These are phyloP conservation scores for Dicrostonyx torquatus DNA, from an alignment of 2,797 vertebrate genomes.

Conservation along the genomic window DNA sequence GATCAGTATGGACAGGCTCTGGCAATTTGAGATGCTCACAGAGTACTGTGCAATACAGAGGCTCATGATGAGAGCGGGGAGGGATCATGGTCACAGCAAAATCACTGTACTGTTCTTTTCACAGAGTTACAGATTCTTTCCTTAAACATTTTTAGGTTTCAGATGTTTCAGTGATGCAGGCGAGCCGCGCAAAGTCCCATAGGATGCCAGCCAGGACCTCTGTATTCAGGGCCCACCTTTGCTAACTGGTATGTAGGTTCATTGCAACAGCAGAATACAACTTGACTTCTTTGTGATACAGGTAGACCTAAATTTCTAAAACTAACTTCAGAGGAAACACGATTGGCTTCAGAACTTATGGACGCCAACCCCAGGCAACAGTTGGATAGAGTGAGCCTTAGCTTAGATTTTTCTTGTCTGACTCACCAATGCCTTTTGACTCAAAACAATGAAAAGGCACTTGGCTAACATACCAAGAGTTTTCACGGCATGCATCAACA, in stretches of 20 bases:
- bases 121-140: neutral
- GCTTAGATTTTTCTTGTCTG: neutral
- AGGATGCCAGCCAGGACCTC: neutral
- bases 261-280: neutral
- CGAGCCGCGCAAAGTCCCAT: neutral
- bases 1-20: neutral
- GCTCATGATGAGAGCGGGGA: neutral
- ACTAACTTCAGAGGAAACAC: slow-evolving; percentile 32
- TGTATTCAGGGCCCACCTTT: neutral
- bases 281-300: slow-evolving; percentile 16
- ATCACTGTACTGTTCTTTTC: neutral
- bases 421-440: neutral
- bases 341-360: neutral
- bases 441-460: neutral
- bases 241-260: neutral
- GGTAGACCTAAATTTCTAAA: slow-evolving; percentile 49
- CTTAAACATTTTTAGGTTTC: neutral
- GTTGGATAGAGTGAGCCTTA: neutral
- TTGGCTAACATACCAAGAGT: neutral
- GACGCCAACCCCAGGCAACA: neutral
- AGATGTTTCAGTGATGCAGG: neutral
- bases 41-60: neutral
- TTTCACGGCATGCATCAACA: neutral
- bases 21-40: neutral
- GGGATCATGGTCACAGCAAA: neutral